Evolutionary conservation across 2,797 vertebrate species (phyloP).

Genomic region (Salarias fasciatus): DNA sequence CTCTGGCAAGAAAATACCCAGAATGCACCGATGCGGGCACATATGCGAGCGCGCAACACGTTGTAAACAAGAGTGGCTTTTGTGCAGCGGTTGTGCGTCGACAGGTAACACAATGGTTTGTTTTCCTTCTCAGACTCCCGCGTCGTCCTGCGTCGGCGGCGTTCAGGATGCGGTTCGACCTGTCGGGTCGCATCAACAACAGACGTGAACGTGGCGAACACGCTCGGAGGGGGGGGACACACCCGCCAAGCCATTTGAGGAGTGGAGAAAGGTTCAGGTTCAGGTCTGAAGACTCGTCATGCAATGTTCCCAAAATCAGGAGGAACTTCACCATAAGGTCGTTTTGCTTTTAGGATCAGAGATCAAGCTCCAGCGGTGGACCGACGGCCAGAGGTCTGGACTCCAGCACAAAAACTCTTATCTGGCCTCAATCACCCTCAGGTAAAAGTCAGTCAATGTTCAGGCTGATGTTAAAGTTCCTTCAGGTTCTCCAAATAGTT

Average conservation of each 20-base stretch:
- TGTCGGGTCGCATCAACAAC: constrained; percentile 66
- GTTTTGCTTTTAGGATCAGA: too few relatives aligned
- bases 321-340: too few relatives aligned
- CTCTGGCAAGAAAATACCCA: constrained; percentile 34
- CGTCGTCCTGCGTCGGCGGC: constrained; percentile 20
- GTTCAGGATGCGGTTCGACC: constrained; percentile 70
- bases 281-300: too few relatives aligned
- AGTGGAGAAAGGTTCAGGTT: too few relatives aligned
- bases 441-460: too few relatives aligned
- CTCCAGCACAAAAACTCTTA: too few relatives aligned
- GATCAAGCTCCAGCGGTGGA: too few relatives aligned
- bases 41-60: constrained; percentile 5
- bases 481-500: too few relatives aligned
- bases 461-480: too few relatives aligned
- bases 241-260: constrained; percentile 16
- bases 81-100: constrained; percentile 28
- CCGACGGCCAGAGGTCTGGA: too few relatives aligned
- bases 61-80: constrained; percentile 27
- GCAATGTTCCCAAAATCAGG: too few relatives aligned
- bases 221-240: constrained; percentile 36
- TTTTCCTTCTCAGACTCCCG: constrained; percentile 32
- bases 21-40: constrained; percentile 10
- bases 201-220: constrained; percentile 10
- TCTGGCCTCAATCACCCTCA: too few relatives aligned
- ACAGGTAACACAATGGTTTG: constrained; percentile 28